phyloP scores from a whole-genome alignment of 2,113 vertebrate species.

The Penelope pileata region DNA sequence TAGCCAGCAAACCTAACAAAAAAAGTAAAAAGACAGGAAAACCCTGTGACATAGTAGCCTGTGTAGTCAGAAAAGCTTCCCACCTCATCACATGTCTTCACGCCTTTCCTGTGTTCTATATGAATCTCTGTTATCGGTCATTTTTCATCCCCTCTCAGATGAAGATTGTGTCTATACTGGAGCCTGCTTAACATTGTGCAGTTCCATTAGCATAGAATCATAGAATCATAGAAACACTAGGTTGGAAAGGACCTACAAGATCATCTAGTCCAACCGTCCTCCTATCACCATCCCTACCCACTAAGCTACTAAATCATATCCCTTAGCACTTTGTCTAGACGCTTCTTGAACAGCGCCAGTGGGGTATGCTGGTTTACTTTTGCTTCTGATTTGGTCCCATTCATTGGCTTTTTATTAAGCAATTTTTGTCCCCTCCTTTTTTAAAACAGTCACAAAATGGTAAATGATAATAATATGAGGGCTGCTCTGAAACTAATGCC shows the following conservation, averaged over 20 bases:
- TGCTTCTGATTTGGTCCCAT: neutral
- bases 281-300: no score
- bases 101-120: accelerated
- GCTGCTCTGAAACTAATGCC: no score
- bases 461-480: constrained; percentile 15
- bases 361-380: neutral
- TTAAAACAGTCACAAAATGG: neutral
- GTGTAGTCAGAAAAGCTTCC: neutral
- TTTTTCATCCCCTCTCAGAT: neutral
- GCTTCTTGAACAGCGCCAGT: no score
- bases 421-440: neutral
- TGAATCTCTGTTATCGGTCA: neutral
- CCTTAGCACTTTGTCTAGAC: no score
- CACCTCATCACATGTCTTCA: accelerated
- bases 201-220: neutral
- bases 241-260: no score
- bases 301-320: no score
- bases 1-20: neutral
- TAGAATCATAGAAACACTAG: no score
- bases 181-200: neutral
- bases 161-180: neutral
- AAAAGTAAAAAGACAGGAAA: neutral
- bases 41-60: accelerated
- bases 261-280: no score
- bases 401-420: neutral